Conservation (phyloP, 2,797 vertebrate genomes). For the Odontamblyopus rebecca region DNA sequence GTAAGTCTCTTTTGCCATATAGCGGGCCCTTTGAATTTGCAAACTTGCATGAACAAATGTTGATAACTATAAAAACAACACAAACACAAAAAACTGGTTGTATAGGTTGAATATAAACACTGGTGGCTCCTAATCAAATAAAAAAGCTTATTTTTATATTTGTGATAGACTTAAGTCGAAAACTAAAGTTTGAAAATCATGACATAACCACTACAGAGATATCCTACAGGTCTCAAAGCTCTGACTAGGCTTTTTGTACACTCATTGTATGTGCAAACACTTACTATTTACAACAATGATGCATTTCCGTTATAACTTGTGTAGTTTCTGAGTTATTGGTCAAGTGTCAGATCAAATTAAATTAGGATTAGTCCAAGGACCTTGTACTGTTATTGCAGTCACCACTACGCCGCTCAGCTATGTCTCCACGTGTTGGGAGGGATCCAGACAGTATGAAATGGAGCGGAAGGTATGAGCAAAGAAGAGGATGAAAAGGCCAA, state of each 20-base stretch:
- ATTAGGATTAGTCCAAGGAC: conserved; percentile 50
- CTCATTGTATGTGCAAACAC: not conserved
- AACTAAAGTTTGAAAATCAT: not conserved
- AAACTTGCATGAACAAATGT: not conserved
- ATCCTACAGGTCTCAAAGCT: not conserved
- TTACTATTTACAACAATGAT: conserved; percentile 2
- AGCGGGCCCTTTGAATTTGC: not conserved
- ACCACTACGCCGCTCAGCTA: conserved; percentile 14
- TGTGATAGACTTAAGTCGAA: not conserved
- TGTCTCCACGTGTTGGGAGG: conserved; percentile 56
- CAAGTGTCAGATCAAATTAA: conserved; percentile 58
- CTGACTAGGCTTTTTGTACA: not conserved
- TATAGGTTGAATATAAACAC: not conserved
- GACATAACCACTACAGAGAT: not conserved
- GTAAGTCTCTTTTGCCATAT: not conserved
- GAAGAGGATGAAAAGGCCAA: conserved; percentile 63
- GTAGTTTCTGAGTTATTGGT: conserved; percentile 8
- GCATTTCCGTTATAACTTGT: conserved; percentile 1
- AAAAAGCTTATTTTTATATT: not conserved
- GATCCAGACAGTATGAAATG: conserved; percentile 77
- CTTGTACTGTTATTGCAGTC: conserved; percentile 20
- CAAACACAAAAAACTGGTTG: not conserved
- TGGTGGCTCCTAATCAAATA: not conserved
- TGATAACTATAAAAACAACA: not conserved
- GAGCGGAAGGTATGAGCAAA: conserved; percentile 73